Evolutionary conservation across 2,888 invertebrate genomes (phyloP).

Genomic region (Nasonovia ribisnigri): DNA sequence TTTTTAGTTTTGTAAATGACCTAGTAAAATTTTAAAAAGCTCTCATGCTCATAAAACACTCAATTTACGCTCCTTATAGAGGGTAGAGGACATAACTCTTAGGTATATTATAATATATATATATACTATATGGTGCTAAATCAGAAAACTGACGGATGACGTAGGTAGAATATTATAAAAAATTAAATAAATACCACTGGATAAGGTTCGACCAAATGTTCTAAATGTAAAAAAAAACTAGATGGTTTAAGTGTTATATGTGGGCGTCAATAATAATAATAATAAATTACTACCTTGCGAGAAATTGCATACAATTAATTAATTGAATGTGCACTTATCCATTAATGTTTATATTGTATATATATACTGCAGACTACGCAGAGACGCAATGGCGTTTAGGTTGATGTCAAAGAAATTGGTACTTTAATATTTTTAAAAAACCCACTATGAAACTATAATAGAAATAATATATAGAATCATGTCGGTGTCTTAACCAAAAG

Average conservation of each 20-base stretch:
- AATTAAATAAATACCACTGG: not conserved
- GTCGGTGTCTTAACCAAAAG: not conserved
- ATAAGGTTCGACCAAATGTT: not conserved
- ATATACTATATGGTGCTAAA: not conserved
- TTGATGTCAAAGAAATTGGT: not conserved
- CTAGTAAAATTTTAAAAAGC: not conserved
- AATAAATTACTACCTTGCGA: not conserved
- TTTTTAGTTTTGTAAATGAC: not conserved
- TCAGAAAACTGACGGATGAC: not conserved
- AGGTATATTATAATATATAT: not conserved
- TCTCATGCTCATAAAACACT: not conserved
- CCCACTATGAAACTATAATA: not conserved
- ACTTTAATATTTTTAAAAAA: not conserved
- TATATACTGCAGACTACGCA: not conserved
- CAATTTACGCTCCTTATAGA: not conserved
- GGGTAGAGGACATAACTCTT: not conserved
- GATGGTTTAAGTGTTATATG: not conserved
- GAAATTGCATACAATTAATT: constrained; percentile 5
- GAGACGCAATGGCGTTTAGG: not conserved
- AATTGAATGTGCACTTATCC: not conserved
- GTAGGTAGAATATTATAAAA: not conserved
- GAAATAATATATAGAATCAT: not conserved
- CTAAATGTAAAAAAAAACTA: not conserved
- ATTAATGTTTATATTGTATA: not conserved
- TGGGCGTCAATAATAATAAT: not conserved